A percentile compares a stretch with the other conserved stretches of the same genome.
Evolutionary conservation across 2,113 vertebrate species (phyloP).

Genomic region (Diglossa brunneiventris): DNA sequence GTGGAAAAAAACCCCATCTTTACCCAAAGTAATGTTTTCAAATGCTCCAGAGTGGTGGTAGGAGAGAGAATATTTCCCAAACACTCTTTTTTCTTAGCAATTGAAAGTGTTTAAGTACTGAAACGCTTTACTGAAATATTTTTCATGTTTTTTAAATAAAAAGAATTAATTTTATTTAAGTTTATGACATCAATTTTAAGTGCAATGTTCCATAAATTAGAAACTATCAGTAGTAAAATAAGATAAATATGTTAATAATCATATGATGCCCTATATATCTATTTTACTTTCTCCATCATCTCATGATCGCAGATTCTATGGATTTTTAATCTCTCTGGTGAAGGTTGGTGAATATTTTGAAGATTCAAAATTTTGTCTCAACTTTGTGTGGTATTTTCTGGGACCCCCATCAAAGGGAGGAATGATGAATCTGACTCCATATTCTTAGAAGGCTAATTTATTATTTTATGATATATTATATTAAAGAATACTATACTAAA

Average conservation of each 20-base stretch:
- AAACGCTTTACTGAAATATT: not conserved
- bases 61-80: not conserved
- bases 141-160: not conserved
- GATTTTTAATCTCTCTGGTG: not conserved
- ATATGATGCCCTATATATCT: not conserved
- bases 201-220: not conserved
- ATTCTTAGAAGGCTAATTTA: too few species aligned
- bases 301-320: not conserved
- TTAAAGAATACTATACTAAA: too few species aligned
- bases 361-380: not conserved
- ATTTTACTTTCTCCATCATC: not conserved
- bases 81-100: not conserved
- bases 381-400: not conserved
- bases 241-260: not conserved
- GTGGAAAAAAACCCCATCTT: not conserved
- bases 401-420: too few species aligned
- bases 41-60: not conserved
- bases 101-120: not conserved
- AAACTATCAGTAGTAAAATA: not conserved
- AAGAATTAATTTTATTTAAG: not conserved
- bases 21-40: not conserved
- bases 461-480: too few species aligned
- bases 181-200: not conserved
- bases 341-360: fast-evolving
- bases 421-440: too few species aligned